phyloP scores from a whole-genome alignment of 2,113 vertebrate genomes.

The Crotalus helleri region DNA sequence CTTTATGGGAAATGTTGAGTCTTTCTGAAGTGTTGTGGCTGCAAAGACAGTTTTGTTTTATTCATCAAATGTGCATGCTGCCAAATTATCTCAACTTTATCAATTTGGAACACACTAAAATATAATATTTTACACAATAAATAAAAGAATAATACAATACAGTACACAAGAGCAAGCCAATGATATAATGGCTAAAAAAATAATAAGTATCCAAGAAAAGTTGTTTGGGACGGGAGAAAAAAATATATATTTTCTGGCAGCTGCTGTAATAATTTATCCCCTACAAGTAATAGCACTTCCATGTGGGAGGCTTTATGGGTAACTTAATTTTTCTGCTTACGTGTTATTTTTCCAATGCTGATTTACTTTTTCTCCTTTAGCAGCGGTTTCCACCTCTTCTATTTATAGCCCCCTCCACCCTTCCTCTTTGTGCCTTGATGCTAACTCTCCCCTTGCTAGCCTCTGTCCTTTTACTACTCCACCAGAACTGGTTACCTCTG shows the following conservation, averaged over 20 bases:
- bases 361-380: constrained; percentile 67
- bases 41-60: background rate
- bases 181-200: background rate
- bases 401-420: constrained; percentile 64
- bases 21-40: background rate
- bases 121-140: background rate
- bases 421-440: constrained; percentile 70
- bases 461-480: constrained; percentile 32
- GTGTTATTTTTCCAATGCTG: constrained; percentile 45
- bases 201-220: background rate
- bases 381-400: constrained; percentile 65
- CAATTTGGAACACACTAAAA: background rate
- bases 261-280: background rate
- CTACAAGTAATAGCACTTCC: constrained; percentile 36
- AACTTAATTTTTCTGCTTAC: constrained; percentile 29
- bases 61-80: background rate
- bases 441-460: constrained; percentile 60
- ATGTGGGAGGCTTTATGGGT: constrained; percentile 29
- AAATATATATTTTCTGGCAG: background rate
- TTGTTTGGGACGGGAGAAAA: background rate
- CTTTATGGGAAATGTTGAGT: background rate
- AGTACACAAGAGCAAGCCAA: background rate
- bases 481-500: constrained; percentile 69
- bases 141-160: background rate
- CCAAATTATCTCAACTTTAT: background rate